Evolutionary conservation across 2,888 invertebrate genomes (phyloP).

Genomic region (Cyclophora punctaria): DNA sequence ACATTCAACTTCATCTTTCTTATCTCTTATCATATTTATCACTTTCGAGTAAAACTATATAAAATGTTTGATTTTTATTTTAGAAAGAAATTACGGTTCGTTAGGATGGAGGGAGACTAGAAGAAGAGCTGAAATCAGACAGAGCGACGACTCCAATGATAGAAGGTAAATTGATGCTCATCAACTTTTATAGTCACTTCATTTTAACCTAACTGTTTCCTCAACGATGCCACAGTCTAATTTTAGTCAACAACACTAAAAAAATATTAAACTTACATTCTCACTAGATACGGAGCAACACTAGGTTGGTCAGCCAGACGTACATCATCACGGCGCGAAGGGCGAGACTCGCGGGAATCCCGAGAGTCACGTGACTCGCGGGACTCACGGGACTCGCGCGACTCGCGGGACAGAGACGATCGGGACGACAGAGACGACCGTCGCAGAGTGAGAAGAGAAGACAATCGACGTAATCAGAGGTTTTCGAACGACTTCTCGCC

Average conservation of each 20-base stretch:
- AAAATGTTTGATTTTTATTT: neutral
- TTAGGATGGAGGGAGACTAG: conserved; percentile 67
- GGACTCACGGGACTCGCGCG: conserved; percentile 30
- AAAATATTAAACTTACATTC: neutral
- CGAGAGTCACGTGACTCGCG: conserved; percentile 17
- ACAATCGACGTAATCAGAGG: conserved; percentile 46
- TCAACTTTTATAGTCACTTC: neutral
- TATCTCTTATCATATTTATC: no score
- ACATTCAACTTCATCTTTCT: no score
- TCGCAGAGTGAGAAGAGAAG: conserved; percentile 36
- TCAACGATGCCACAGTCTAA: no score
- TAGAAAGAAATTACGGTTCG: conserved; percentile 68
- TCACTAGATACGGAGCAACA: conserved; percentile 53
- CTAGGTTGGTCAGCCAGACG: conserved; percentile 51
- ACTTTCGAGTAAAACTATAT: no score
- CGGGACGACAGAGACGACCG: conserved; percentile 26
- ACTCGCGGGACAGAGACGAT: conserved; percentile 26
- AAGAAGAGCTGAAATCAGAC: conserved; percentile 76
- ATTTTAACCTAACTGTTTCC: no score
- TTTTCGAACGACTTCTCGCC: conserved; percentile 80
- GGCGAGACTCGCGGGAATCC: conserved; percentile 26
- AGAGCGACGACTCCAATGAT: conserved; percentile 68
- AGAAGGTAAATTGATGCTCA: conserved; percentile 34
- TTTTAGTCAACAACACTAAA: no score
- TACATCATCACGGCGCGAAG: conserved; percentile 27